Evolutionary conservation across 2,888 invertebrate species (phyloP), one percentile per base, ranked within the genome.

Genomic region (Gymnocheta viridis): DNA sequence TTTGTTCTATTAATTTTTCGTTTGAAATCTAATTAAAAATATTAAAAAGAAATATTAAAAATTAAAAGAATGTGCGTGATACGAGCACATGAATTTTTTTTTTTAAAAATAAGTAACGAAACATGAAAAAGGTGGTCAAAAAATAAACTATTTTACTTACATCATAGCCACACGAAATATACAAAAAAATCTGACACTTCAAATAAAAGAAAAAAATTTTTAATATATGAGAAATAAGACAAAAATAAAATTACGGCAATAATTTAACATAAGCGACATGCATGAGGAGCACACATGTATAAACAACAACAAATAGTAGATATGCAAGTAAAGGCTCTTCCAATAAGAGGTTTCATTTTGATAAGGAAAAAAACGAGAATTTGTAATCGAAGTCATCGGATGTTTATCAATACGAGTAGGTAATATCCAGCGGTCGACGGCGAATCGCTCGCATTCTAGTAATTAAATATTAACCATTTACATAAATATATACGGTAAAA

Each of bases 11-110:
- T 81, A 81, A 84, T 84, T 84, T 81, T 84, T 84, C 81, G 47
- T 72, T 77, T 77, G 69, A 77, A 77, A 84, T 56, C 77, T 73
- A 84, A 84, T 84, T 81, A 81, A 81, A 81, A 84, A 32, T 81
- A 49, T 29, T 7, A 19, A 17, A 67, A 80, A 70, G 66, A 74
- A 81, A 67, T 14, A 81, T 66, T 56, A 73, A 74, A 47, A 72
- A 84, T 81, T n/a, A n/a, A n/a, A n/a, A n/a, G n/a, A 84, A 84
- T 84, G 81, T 84, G 84, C 84, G 77, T 81, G 84, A 77, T 81
- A 76, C 84, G 67, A 81, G 84, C 67, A 81, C 69, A 83, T 72
- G 70, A 17, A 6, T 62, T 44, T 62, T n/a, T 41, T 41, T n/a
- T 84, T 81, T 76, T 60, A 35, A 66, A 74, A 24, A 62, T 47